Evolutionary conservation across 2,888 invertebrate species (phyloP), one percentile per base, ranked within the genome.

Genomic region (Amphipyra berbera): DNA sequence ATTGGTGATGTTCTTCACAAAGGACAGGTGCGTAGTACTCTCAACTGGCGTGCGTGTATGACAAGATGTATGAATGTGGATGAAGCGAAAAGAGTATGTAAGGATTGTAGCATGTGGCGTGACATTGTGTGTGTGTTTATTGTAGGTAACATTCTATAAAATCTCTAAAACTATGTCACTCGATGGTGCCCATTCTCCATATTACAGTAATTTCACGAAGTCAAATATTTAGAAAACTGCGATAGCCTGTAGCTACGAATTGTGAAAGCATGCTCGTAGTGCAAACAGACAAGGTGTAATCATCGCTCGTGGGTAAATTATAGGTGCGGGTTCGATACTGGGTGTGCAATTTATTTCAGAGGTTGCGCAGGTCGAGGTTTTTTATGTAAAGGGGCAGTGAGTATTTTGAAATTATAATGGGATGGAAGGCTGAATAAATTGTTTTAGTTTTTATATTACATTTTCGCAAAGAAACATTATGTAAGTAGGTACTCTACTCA

Each of bases 211-310:
- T 70, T 72, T 60, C 38, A 38, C 35, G 10, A 66, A 45, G 27
- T 33, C 44, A 52, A 72, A 61, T 61, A 40, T 35, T 61, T 56
- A 42, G 33, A 27, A 54, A 56, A 53, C 57, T 12, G 30, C 53
- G 3, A 52, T 49, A 44, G 49, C 69, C 49, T 6, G 44, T 35
- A 53, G 59, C 42, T 48, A 65, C 12, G 35, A 47, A 56, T 52
- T 47, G 61, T 56, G 63, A 73, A 73, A 68, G 67, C 61, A 47
- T 45, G 44, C 65, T 33, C 27, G 42, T 71, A 76, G 79, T 73
- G 77, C 61, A 82, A 82, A 83, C 78, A 84, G 72, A 77, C 61
- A 76, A 68, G 61, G 56, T 77, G 73, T 78, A 83, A 84, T 83
- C 82, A 81, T 68, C 47, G 64, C 52, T 63, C 61, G 69, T 71